These are phyloP conservation scores for Solen grandis DNA, from an alignment of 1,140 invertebrate species.

Conservation along the genomic window DNA sequence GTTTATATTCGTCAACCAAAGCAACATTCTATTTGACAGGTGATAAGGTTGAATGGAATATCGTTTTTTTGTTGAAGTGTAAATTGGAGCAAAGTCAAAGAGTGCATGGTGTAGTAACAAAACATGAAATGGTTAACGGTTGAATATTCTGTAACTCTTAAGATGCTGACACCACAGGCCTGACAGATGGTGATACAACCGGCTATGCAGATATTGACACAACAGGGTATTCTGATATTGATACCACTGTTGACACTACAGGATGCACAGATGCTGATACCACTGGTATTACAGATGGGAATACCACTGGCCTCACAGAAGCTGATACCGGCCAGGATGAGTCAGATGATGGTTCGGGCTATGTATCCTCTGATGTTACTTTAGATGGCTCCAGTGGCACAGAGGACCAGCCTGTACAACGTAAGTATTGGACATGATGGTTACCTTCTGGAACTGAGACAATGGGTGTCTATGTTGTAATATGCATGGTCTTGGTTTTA, in stretches of 20 bases:
- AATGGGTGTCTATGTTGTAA: neutral
- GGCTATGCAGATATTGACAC: conserved; percentile 19
- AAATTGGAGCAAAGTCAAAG: too few relatives aligned
- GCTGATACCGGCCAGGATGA: neutral
- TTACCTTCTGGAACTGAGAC: neutral
- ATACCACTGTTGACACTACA: conserved; percentile 8
- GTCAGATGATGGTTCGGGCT: neutral
- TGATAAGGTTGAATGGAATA: too few relatives aligned
- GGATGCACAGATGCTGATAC: neutral
- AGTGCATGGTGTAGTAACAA: too few relatives aligned
- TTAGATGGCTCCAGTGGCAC: neutral
- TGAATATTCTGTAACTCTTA: too few relatives aligned
- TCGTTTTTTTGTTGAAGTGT: too few relatives aligned
- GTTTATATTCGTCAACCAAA: too few relatives aligned
- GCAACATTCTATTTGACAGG: too few relatives aligned
- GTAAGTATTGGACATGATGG: neutral
- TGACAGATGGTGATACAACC: neutral
- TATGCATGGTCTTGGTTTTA: too few relatives aligned
- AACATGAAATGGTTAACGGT: too few relatives aligned
- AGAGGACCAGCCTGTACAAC: neutral
- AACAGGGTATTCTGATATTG: conserved; percentile 2
- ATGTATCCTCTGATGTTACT: neutral
- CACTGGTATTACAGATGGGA: neutral
- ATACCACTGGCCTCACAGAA: neutral
- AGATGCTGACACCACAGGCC: neutral